Base-by-base conservation (phyloP, 2,113 vertebrate genomes). In the Melospiza melodia region DNA sequence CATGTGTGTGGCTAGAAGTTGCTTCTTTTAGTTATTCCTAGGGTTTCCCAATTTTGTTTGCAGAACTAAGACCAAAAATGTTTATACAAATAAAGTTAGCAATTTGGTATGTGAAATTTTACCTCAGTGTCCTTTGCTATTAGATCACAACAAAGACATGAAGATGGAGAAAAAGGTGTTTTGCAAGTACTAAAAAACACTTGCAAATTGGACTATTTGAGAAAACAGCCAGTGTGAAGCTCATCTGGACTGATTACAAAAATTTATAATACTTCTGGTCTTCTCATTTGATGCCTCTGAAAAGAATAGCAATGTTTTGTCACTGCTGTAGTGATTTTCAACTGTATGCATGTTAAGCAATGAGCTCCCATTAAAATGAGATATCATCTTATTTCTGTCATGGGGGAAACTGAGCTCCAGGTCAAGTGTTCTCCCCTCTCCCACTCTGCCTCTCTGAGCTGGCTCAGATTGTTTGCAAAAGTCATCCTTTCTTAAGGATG, bases 401-500 rank as follows among this genome's bases (percentile, higher is more conserved):
- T 2, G 8, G 28, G 15, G 39, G 18, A 82, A 85, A 69, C 67
- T 43, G 67, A 76, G 63, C 22, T 25, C 31, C 24, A 31, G 41
- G 41, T 74, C 41, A 62, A 65, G 7, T 1, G 0, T 39, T 94
- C n/a, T 19, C 10, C 19, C 4, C 49, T 73, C 28, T 88, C 33
- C 12, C 1, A 1, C 6, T 35, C 37, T 48, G 43, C 59, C 44
- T 82, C 57, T 71, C 73, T 54, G 37, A 63, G 31, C n/a, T 69
- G 80, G 54, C 58, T 85, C 94, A 80, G 62, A 73, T 79, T 76
- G 51, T 74, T 82, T 82, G 33, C 87, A 82, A 15, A 94, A 89
- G 78, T 93, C 61, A 84, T 84, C 57, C 41, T 91, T 93, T 43
- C 68, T 90, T 96, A 55, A 93, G 84, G 75, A 85, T 69, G 67